phyloP scores from a whole-genome alignment of 2,888 invertebrate genomes.

The Tiliacea citrago region DNA sequence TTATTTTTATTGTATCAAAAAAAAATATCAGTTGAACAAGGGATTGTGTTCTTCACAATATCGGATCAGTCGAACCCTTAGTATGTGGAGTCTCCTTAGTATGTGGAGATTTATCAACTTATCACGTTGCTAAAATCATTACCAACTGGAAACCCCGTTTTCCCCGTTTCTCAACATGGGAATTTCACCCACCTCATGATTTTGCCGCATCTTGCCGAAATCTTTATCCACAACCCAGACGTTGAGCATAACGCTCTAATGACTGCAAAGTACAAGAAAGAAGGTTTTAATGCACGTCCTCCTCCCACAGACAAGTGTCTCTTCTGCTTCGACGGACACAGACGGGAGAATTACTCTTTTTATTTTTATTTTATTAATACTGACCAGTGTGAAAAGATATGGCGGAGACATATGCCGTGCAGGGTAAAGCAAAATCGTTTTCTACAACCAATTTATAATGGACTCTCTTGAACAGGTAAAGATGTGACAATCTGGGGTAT shows the following conservation, averaged over 20 bases:
- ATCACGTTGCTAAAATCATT: too few species aligned
- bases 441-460: constrained; percentile 7
- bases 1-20: background rate
- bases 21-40: background rate
- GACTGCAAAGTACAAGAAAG: constrained; percentile 70
- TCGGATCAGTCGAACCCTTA: too few species aligned
- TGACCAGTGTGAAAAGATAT: constrained; percentile 43
- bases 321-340: constrained; percentile 50
- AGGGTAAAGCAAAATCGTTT: constrained; percentile 36
- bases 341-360: constrained; percentile 22
- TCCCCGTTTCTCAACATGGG: background rate
- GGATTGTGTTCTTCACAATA: too few species aligned
- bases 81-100: too few species aligned
- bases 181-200: background rate
- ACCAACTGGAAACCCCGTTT: background rate
- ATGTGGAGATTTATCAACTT: too few species aligned
- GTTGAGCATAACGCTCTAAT: constrained; percentile 70
- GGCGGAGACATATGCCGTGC: constrained; percentile 26
- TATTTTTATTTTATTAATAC: constrained; percentile 51
- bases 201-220: constrained; percentile 27
- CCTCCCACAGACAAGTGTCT: constrained; percentile 57
- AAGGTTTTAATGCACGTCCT: constrained; percentile 67
- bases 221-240: constrained; percentile 42
- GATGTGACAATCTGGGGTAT: background rate
- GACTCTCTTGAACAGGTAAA: background rate